Evolutionary conservation across 2,113 vertebrate species (phyloP).

Genomic region (Stigmatopora argus): DNA sequence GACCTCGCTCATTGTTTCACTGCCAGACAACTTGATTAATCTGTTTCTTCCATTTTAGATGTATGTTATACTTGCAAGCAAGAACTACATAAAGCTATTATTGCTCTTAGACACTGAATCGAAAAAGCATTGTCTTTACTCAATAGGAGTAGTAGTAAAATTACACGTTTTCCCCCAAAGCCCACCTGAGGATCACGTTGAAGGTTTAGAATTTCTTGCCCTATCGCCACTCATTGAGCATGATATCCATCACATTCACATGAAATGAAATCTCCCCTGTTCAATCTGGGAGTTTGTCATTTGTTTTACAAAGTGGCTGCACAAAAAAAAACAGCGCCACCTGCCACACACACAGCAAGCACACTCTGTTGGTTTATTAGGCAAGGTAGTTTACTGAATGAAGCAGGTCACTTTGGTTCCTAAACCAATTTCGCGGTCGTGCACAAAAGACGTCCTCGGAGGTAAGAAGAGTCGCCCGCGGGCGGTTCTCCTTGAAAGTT

Average conservation of each 20-base stretch:
- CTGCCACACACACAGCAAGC: slow-evolving; percentile 44
- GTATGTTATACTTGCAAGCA: background rate
- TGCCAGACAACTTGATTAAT: background rate
- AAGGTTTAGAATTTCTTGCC: slow-evolving; percentile 1
- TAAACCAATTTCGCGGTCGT: slow-evolving; percentile 48
- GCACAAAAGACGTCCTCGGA: slow-evolving; percentile 54
- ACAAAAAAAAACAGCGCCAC: slow-evolving; percentile 48
- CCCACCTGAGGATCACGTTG: background rate
- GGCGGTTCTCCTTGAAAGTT: slow-evolving; percentile 56
- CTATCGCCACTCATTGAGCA: slow-evolving; percentile 3
- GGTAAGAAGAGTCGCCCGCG: slow-evolving; percentile 55
- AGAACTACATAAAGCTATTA: background rate
- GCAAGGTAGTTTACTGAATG: slow-evolving; percentile 60
- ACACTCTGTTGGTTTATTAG: slow-evolving; percentile 40
- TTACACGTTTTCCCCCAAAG: background rate
- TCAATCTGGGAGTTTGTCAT: slow-evolving; percentile 39
- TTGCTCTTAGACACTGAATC: background rate
- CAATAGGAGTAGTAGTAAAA: background rate
- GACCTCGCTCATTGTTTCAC: slow-evolving; percentile 8
- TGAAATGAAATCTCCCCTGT: slow-evolving; percentile 10
- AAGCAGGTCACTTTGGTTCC: slow-evolving; percentile 55
- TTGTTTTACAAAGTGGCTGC: slow-evolving; percentile 42
- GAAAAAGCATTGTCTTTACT: background rate
- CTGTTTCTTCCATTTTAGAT: background rate
- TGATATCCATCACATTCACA: slow-evolving; percentile 22